A percentile compares a stretch with the other conserved stretches of the same genome.
Evolutionary conservation across 1,140 invertebrate species (phyloP).

Genomic region (Polypedilum vanderplanki): DNA sequence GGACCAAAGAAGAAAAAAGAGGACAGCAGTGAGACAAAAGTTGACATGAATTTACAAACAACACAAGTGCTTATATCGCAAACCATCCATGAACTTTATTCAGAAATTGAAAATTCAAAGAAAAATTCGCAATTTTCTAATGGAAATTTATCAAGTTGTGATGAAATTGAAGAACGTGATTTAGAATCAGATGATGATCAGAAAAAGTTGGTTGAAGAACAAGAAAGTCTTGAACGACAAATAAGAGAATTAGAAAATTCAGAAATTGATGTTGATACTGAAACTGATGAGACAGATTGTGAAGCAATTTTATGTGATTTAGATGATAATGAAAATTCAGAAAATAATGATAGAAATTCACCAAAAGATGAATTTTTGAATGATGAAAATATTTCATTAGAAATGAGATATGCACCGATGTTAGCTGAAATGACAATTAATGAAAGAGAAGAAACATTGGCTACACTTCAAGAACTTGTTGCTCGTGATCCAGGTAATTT

Average conservation of each 20-base stretch:
- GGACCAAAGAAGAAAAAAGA: slow-evolving; percentile 1
- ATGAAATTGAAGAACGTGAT: slow-evolving; percentile 41
- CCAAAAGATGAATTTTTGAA: slow-evolving; percentile 38
- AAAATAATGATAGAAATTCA: slow-evolving; percentile 32
- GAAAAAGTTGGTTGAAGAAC: slow-evolving; percentile 65
- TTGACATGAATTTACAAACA: slow-evolving; percentile 43
- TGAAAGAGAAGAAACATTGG: slow-evolving; percentile 68
- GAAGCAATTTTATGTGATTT: slow-evolving; percentile 39
- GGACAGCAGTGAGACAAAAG: slow-evolving; percentile 36
- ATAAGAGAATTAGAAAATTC: slow-evolving; percentile 69
- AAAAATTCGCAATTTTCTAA: slow-evolving; percentile 32
- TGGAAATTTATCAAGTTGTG: slow-evolving; percentile 37
- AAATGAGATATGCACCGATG: slow-evolving; percentile 62
- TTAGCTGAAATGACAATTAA: slow-evolving; percentile 70
- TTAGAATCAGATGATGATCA: slow-evolving; percentile 47
- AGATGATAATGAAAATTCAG: slow-evolving; percentile 33
- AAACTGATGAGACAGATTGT: slow-evolving; percentile 65
- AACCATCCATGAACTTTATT: slow-evolving; percentile 42
- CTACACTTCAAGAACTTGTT: slow-evolving; percentile 66
- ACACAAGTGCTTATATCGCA: slow-evolving; percentile 41
- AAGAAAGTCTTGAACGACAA: slow-evolving; percentile 71
- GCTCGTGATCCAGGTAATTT: slow-evolving; percentile 75
- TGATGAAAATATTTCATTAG: slow-evolving; percentile 46
- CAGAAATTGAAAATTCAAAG: not conserved
- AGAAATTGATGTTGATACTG: slow-evolving; percentile 73